Conservation (phyloP, 2,888 invertebrate species). For the Dryomyza anilis region DNA sequence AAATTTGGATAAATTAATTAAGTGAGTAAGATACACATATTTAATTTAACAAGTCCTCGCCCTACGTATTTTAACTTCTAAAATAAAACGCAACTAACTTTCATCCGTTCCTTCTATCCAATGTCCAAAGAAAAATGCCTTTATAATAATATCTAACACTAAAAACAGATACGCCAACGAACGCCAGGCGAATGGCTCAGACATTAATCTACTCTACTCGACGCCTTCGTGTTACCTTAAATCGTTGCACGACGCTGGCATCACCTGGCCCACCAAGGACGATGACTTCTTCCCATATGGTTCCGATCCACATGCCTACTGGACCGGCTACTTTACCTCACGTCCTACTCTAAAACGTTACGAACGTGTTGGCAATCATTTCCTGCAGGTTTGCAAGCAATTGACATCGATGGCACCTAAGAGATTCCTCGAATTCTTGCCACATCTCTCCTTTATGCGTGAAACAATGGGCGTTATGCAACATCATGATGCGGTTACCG, state of each 20-base stretch:
- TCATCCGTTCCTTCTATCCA: slow-evolving; percentile 6
- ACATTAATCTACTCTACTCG: slow-evolving; percentile 81
- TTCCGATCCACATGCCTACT: slow-evolving; percentile 81
- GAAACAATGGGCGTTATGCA: slow-evolving; percentile 71
- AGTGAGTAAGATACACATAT: slow-evolving; percentile 66
- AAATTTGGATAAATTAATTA: slow-evolving; percentile 88
- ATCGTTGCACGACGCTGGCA: slow-evolving; percentile 72
- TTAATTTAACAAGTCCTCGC: too few relatives aligned
- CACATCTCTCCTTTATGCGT: slow-evolving; percentile 64
- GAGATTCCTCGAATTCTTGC: slow-evolving; percentile 38
- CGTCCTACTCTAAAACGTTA: slow-evolving; percentile 80
- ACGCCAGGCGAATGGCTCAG: slow-evolving; percentile 63
- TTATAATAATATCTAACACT: neutral
- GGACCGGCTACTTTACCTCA: slow-evolving; percentile 92
- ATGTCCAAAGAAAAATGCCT: neutral
- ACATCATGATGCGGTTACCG: slow-evolving; percentile 88
- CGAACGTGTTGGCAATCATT: slow-evolving; percentile 76
- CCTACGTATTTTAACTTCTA: too few relatives aligned
- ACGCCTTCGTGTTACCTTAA: slow-evolving; percentile 86
- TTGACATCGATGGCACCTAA: slow-evolving; percentile 69
- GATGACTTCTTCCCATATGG: slow-evolving; percentile 95
- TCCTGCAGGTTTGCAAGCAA: slow-evolving; percentile 78
- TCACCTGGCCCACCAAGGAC: slow-evolving; percentile 72
- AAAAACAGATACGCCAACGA: slow-evolving; percentile 51
- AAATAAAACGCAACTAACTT: slow-evolving; percentile 8